Conservation (phyloP, 2,113 vertebrate species). For the Chloropsis cyanopogon region DNA sequence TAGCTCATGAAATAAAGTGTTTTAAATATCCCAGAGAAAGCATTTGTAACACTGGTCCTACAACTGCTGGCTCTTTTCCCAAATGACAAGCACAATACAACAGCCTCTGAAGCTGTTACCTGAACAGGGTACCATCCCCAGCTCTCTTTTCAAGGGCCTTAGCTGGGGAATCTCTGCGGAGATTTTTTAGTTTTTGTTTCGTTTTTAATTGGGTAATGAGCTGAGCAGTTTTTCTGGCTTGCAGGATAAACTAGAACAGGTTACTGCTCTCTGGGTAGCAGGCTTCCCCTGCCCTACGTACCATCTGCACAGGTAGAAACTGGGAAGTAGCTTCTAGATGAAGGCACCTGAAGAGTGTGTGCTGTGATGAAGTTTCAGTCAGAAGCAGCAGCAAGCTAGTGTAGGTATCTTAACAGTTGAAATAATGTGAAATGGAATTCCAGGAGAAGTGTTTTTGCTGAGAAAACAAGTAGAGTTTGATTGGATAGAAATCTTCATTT, state of each 20-base stretch:
- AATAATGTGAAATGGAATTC: constrained; percentile 13
- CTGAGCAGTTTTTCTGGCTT: constrained; percentile 64
- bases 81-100: constrained; percentile 78
- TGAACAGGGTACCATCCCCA: constrained; percentile 71
- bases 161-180: constrained; percentile 69
- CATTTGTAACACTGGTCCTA: constrained; percentile 10
- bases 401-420: constrained; percentile 16
- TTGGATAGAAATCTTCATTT: background rate
- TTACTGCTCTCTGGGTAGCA: constrained; percentile 47
- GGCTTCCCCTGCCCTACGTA: background rate
- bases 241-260: constrained; percentile 35
- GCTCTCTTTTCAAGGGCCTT: constrained; percentile 67
- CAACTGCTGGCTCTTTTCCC: constrained; percentile 69
- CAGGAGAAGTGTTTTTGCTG: background rate
- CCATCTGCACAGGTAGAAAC: constrained; percentile 52
- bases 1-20: constrained; percentile 2
- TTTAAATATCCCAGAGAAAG: constrained; percentile 34
- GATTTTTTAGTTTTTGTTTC: constrained; percentile 63
- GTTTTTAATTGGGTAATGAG: constrained; percentile 69
- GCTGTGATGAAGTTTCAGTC: background rate
- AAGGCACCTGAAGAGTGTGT: constrained; percentile 18
- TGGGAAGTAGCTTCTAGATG: constrained; percentile 35
- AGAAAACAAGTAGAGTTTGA: background rate
- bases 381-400: constrained; percentile 2
- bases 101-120: constrained; percentile 78